These are phyloP conservation scores for Bimastos eiseni DNA, from an alignment of 2,888 invertebrate genomes.

Conservation along the genomic window DNA sequence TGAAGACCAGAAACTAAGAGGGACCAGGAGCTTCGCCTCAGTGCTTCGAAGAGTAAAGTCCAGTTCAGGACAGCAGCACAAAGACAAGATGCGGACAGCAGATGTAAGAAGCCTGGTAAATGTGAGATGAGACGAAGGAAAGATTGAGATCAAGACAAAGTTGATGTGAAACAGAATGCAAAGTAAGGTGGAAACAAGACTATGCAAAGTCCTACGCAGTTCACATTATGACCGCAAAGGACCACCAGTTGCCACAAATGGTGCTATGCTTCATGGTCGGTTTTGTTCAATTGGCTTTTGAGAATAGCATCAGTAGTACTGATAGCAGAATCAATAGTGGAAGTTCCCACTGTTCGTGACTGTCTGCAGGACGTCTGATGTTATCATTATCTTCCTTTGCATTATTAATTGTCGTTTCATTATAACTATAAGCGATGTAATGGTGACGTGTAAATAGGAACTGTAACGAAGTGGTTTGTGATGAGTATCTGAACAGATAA, in stretches of 20 bases:
- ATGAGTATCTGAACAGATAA: too few relatives aligned
- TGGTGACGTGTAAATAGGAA: too few relatives aligned
- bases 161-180: not conserved
- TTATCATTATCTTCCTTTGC: too few relatives aligned
- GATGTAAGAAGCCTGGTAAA: not conserved
- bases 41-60: not conserved
- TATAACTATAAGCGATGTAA: too few relatives aligned
- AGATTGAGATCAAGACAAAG: not conserved
- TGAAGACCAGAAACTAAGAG: not conserved
- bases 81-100: not conserved
- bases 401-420: too few relatives aligned
- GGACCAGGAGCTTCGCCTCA: not conserved
- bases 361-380: not conserved
- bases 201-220: not conserved
- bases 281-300: too few relatives aligned
- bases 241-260: too few relatives aligned
- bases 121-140: not conserved
- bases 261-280: too few relatives aligned
- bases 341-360: not conserved
- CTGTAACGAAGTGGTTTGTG: too few relatives aligned
- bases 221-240: too few relatives aligned
- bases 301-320: too few relatives aligned
- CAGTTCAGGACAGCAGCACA: not conserved
- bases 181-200: not conserved
- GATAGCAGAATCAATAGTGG: not conserved